These are phyloP conservation scores for Melopsittacus undulatus DNA, from an alignment of 2,797 vertebrate species.

Conservation along the genomic window DNA sequence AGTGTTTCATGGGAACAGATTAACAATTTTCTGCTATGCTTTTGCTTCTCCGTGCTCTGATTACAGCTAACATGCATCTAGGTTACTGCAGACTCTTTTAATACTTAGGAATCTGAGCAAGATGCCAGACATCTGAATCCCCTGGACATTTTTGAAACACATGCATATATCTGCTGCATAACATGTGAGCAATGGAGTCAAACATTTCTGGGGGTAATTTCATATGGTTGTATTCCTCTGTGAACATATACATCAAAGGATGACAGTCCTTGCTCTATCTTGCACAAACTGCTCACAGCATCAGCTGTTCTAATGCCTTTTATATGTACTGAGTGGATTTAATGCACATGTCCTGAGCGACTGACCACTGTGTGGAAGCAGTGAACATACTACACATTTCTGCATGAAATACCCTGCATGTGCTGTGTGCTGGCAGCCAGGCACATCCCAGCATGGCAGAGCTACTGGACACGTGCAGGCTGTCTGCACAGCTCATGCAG, in stretches of 20 bases:
- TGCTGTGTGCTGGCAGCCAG: not conserved
- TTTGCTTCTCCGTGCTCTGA: not conserved
- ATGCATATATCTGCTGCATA: not conserved
- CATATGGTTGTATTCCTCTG: not conserved
- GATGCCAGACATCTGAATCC: not conserved
- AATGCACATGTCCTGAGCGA: rapidly evolving
- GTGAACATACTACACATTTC: not conserved
- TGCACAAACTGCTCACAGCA: not conserved
- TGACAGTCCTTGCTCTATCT: not conserved
- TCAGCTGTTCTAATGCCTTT: not conserved
- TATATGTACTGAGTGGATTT: not conserved
- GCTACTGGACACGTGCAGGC: not conserved
- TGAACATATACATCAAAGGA: not conserved
- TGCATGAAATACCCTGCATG: not conserved
- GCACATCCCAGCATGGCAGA: not conserved
- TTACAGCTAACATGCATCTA: not conserved
- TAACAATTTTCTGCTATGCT: not conserved
- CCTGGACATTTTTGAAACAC: not conserved
- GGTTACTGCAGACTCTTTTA: not conserved
- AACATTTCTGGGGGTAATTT: not conserved
- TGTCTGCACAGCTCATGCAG: not conserved
- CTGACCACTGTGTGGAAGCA: not conserved
- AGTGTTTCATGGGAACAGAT: not conserved
- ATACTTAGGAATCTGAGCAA: not conserved
- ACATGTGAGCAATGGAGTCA: not conserved